Evolutionary conservation across 2,797 vertebrate genomes (phyloP), one percentile per base, ranked within the genome.

Genomic region (Betta splendens): DNA sequence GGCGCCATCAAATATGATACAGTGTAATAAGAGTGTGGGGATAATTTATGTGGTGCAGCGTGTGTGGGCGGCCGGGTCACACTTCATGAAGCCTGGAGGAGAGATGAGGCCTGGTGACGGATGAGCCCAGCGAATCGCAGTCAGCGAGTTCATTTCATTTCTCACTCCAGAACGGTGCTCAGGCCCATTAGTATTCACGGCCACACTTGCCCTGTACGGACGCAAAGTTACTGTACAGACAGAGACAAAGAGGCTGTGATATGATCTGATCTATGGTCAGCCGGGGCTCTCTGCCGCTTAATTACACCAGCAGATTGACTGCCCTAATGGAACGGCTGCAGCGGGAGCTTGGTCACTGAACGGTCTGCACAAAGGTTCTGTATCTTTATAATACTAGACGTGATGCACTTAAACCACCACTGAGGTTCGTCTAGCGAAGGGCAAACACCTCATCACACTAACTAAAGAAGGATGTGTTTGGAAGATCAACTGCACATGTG

Each of bases 121-220:
- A 80, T 51, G 46, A 76, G 61, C n/a, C 22, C 36, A 54, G 69
- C 38, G 51, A 67, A 83, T 74, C 56, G 18, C 39, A 72, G 63
- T 62, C 53, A 40, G 5, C 3, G 32, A 64, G 47, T 80, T 70
- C 48, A 75, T 78, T 64, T 55, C 35, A 69, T 60, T 61, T 81
- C 56, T 51, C 13, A 33, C 26, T 58, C 47, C 51, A 71, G 53
- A 81, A 65, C 33, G 78, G 49, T 6, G n/a, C 6, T 61, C 58
- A 28, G 29, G 58, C 13, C 64, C 59, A 79, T 87, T 82, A 80
- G 80, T 74, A 87, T 87, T 86, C 85, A 75, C 38, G 45, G 37
- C 65, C 73, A 79, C 48, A n/a, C 74, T 75, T 61, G 22, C 48
- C 55, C 46, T 31, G 50, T 25, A 25, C 62, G 45, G 52, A 69